Evolutionary conservation across 23 tunicate species (phyloP), one percentile per base, ranked within the genome.

Genomic region (Styela plicata): DNA sequence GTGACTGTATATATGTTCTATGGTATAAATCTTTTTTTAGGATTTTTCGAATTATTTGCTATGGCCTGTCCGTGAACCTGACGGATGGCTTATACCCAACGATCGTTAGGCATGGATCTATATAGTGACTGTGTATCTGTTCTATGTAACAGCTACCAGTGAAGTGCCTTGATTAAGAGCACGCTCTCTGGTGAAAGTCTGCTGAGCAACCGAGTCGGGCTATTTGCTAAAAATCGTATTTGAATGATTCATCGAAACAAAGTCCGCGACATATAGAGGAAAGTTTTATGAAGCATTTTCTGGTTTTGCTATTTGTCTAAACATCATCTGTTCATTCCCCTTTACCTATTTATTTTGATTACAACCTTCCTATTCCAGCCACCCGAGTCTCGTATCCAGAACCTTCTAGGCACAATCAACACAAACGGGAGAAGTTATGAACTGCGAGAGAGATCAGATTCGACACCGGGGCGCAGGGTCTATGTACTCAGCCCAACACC

Each of bases 391-490:
- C 64, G 81, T 0, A 44, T 76, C n/a, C 64, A 76, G 22, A 26
- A 27, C 22, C 37, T 76, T 26, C 31, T 76, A 1, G 37, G 44
- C 81, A 18, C 64, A 18, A 76, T 76, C 63, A 76, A 76, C 24
- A 33, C 81, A 36, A 76, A 76, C 64, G 81, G 81, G 21, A 53
- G 53, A 26, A 1, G 21, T n/a, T 76, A 76, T 66, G 81, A 76
- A 76, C 66, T 76, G 0, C 52, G 81, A 26, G 81, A 76, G 30
- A n/a, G 81, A 17, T 52, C 81, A 1, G 81, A 76, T 29, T 76
- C 81, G 19, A 44, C 66, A 17, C 81, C 81, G 27, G 81, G 81
- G 19, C 81, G 81, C 24, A 53, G 81, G 13, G 81, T 76, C 25
- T 76, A 76, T 57, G 81, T 76, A 21, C 52, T 76, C 0, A 76